phyloP scores from a whole-genome alignment of 2,113 vertebrate species.

The Eleginops maclovinus region DNA sequence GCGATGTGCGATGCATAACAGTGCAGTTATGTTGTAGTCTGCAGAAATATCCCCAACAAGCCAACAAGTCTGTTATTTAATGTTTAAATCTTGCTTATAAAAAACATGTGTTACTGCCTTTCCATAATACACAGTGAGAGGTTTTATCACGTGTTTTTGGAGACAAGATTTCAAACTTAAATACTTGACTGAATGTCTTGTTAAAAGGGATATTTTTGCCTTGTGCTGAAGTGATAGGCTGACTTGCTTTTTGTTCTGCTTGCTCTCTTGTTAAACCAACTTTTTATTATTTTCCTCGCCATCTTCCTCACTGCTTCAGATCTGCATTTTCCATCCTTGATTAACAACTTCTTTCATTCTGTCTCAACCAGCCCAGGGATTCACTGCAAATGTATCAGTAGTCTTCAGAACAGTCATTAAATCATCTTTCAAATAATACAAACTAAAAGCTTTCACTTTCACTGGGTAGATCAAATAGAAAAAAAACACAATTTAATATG shows the following conservation, averaged over 20 bases:
- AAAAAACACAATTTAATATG: background rate
- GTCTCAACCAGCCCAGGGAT: conserved; percentile 53
- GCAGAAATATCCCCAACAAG: conserved; percentile 62
- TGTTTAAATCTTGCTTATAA: conserved; percentile 59
- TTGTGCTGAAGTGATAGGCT: conserved; percentile 37
- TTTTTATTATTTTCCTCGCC: conserved; percentile 40
- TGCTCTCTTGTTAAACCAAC: conserved; percentile 46
- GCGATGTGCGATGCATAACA: conserved; percentile 48
- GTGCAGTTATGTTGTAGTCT: conserved; percentile 34
- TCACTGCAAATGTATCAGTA: conserved; percentile 12
- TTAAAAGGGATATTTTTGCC: conserved; percentile 45
- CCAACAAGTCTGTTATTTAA: conserved; percentile 41
- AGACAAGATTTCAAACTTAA: conserved; percentile 61
- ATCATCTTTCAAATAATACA: background rate
- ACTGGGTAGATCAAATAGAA: conserved; percentile 1
- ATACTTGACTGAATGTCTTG: conserved; percentile 40
- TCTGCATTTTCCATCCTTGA: conserved; percentile 37
- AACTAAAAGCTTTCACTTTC: background rate
- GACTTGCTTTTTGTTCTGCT: conserved; percentile 55
- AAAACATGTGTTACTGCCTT: conserved; percentile 9
- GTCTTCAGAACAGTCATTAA: conserved; percentile 2
- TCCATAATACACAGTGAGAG: background rate
- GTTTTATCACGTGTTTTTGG: conserved; percentile 30
- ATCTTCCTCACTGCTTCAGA: conserved; percentile 34
- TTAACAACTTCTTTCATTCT: conserved; percentile 33